phyloP scores from a whole-genome alignment of 2,888 invertebrate species.

The Pogonocherus hispidulus region DNA sequence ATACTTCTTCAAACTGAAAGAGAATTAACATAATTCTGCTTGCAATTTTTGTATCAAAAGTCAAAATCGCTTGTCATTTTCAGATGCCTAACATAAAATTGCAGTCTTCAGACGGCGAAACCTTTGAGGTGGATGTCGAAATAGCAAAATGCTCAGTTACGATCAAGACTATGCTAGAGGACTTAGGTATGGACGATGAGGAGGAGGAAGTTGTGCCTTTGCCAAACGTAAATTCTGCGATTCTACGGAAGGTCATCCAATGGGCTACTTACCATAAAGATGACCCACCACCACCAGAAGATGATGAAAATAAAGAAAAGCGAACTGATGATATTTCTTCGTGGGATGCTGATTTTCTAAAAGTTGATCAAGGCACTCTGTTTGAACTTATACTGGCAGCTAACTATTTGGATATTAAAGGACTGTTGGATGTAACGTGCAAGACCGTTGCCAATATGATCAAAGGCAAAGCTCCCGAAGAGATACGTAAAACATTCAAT shows the following conservation, averaged over 20 bases:
- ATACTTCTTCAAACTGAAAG: no score
- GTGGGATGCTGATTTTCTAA: slow-evolving; percentile 99
- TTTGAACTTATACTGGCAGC: slow-evolving; percentile 97
- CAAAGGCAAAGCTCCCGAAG: slow-evolving; percentile 97
- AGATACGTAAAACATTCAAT: slow-evolving; percentile 96
- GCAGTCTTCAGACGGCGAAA: slow-evolving; percentile 95
- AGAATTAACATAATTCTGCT: neutral
- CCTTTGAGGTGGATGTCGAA: slow-evolving; percentile 96
- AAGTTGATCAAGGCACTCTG: slow-evolving; percentile 97
- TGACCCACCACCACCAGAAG: slow-evolving; percentile 95
- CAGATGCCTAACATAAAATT: slow-evolving; percentile 95
- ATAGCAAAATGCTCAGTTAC: slow-evolving; percentile 98
- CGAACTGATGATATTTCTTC: slow-evolving; percentile 99
- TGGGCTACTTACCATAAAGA: slow-evolving; percentile 96
- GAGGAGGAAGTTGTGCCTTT: slow-evolving; percentile 96
- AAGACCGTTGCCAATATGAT: slow-evolving; percentile 99
- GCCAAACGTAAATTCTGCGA: slow-evolving; percentile 97
- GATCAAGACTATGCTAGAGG: slow-evolving; percentile 98
- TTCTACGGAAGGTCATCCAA: slow-evolving; percentile 93
- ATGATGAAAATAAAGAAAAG: slow-evolving; percentile 97
- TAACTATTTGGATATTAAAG: slow-evolving; percentile 96
- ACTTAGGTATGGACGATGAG: slow-evolving; percentile 91
- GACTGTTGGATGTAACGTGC: slow-evolving; percentile 96
- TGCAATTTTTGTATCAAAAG: neutral
- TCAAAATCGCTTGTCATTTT: slow-evolving; percentile 41